Base-by-base conservation (phyloP, 2,888 invertebrate species). In the Campoplex capitator region DNA sequence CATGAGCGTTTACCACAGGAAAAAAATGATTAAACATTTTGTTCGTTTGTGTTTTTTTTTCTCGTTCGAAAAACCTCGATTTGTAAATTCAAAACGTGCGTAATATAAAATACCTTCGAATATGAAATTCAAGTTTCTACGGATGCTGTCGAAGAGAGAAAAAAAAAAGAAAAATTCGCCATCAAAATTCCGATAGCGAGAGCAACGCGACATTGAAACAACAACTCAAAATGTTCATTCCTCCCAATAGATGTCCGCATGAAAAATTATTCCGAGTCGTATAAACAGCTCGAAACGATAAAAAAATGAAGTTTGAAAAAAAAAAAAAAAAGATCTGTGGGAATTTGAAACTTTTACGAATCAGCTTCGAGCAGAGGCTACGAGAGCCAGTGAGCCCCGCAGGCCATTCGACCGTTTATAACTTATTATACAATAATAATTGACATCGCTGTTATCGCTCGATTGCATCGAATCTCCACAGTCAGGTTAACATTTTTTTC, bases 311-410 rank as follows among this genome's bases (percentile, higher is more conserved):
- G 23, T 23, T 23, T 23, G 23, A 23, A 23, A 23, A 23, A 23
- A 23, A 23, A 23, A 65, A 18, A n/a, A 38, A n/a, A 42, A 68
- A 68, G 42, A 68, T 68, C 9, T 68, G 71, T 23, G 8, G n/a
- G 54, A 73, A 48, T 67, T 73, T 70, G 38, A 74, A 67, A 35
- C 58, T 84, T 74, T 73, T 68, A 56, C 48, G 45, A 84, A 84
- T 84, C 38, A 56, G 35, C 48, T 75, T 38, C 9, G 45, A 71
- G 23, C 23, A 23, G 23, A 23, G 42, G 38, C 78, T 45, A 68
- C 58, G 73, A 67, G 62, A 67, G 62, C 35, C 54, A 73, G n/a
- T 54, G 23, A 32, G 54, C 32, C 62, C 70, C 74, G 2, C 7
- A 23, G 74, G 75, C 70, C 35, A 65, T 70, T 54, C 28, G 51